Evolutionary conservation across 2,113 vertebrate genomes (phyloP).

Genomic region (Gobiocypris rarus): DNA sequence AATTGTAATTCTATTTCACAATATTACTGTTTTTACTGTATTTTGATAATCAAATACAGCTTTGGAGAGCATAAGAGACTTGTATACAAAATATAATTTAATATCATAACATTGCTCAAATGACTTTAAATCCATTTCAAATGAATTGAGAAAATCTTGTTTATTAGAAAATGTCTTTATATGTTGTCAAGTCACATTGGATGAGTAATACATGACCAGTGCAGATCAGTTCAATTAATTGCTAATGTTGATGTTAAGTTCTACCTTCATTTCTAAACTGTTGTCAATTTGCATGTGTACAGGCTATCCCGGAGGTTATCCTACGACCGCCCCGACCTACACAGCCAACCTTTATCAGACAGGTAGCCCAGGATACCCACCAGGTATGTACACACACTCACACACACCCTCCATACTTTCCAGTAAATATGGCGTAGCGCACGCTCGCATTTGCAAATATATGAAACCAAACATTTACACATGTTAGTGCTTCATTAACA

Average conservation of each 20-base stretch:
- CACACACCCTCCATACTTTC: neutral
- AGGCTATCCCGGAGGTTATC: conserved; percentile 97
- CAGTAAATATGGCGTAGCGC: neutral
- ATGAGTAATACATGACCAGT: neutral
- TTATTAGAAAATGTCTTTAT: neutral
- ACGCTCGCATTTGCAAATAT: neutral
- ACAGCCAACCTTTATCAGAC: conserved; percentile 96
- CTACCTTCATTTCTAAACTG: conserved; percentile 29
- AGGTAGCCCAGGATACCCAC: conserved; percentile 95
- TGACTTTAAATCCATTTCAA: too few species aligned
- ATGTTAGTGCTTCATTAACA: neutral
- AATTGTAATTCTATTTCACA: neutral
- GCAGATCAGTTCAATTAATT: neutral
- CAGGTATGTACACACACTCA: conserved; percentile 75
- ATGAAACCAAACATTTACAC: neutral
- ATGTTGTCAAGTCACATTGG: too few species aligned
- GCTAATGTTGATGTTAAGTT: neutral
- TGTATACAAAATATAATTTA: too few species aligned
- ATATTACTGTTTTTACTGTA: neutral
- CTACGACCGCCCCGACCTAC: conserved; percentile 91
- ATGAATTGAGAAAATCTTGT: neutral
- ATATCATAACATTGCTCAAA: too few species aligned
- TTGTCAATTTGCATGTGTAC: conserved; percentile 56
- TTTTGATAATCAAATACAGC: neutral
- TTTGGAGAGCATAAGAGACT: neutral